Percentiles rank a stretch among this genome's conserved stretches.
These are phyloP conservation scores for Cynaeus angustus DNA, from an alignment of 2,888 invertebrate genomes.

Conservation along the genomic window DNA sequence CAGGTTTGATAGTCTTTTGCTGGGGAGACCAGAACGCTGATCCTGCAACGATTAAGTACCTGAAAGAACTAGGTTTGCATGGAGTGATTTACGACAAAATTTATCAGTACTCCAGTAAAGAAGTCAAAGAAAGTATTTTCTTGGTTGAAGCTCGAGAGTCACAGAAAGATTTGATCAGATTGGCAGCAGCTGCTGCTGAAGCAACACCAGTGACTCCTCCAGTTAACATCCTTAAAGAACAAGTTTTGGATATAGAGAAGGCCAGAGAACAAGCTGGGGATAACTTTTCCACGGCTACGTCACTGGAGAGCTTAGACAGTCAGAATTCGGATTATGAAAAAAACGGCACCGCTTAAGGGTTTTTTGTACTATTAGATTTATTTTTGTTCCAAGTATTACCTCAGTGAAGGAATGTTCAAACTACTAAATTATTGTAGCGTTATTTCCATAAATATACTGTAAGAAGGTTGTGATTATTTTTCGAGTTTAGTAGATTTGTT, in stretches of 20 bases:
- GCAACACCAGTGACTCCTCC: constrained; percentile 54
- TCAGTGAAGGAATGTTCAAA: constrained; percentile 29
- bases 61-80: constrained; percentile 93
- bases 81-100: constrained; percentile 98
- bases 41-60: constrained; percentile 86
- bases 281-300: constrained; percentile 74
- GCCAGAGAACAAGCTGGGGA: constrained; percentile 65
- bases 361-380: constrained; percentile 19
- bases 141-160: constrained; percentile 85
- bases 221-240: constrained; percentile 59
- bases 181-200: constrained; percentile 68
- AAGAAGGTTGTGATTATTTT: constrained; percentile 41
- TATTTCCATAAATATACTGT: constrained; percentile 22
- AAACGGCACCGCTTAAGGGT: constrained; percentile 29
- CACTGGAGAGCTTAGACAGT: constrained; percentile 74
- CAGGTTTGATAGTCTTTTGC: constrained; percentile 92
- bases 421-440: constrained; percentile 24
- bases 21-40: constrained; percentile 98
- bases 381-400: constrained; percentile 32
- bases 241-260: constrained; percentile 68
- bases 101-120: constrained; percentile 82
- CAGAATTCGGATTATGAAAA: constrained; percentile 55
- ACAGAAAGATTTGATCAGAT: constrained; percentile 77
- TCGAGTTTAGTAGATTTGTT: constrained; percentile 15
- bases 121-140: constrained; percentile 88